These are phyloP conservation scores for Ceyx cyanopectus DNA, from an alignment of 2,113 vertebrate species.

Conservation along the genomic window DNA sequence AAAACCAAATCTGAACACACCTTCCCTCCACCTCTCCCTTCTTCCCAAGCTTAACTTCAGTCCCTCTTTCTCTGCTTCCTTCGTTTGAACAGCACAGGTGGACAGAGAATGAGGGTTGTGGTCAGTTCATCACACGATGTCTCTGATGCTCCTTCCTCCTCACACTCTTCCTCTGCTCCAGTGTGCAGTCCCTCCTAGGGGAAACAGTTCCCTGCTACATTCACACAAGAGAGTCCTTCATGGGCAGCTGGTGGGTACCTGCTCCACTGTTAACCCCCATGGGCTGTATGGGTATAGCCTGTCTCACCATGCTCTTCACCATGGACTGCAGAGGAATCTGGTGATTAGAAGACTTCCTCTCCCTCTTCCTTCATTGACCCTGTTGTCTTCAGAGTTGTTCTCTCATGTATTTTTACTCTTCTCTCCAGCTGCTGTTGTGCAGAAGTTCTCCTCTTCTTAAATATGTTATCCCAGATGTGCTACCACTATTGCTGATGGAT, in stretches of 20 bases:
- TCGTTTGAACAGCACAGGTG: background rate
- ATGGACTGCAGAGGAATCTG: background rate
- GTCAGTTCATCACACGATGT: background rate
- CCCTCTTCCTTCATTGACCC: background rate
- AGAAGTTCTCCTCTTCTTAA: background rate
- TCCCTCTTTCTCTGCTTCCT: background rate
- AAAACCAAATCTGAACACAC: background rate
- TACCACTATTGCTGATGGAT: background rate
- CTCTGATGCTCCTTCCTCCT: background rate
- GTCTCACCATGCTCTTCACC: background rate
- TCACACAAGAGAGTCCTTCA: background rate
- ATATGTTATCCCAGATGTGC: background rate
- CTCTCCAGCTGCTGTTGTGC: background rate
- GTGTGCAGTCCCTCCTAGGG: background rate
- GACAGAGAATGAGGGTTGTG: background rate
- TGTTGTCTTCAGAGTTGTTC: background rate
- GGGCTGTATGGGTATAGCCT: background rate
- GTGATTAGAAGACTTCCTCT: background rate
- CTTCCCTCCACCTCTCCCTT: background rate
- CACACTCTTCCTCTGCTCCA: background rate
- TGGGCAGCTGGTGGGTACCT: background rate
- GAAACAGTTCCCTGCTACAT: background rate
- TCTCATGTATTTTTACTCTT: background rate
- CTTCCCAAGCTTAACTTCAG: background rate
- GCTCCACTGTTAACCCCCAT: no score